These are phyloP conservation scores for Plebejus melissa DNA, from an alignment of 2,888 invertebrate genomes.

Conservation along the genomic window DNA sequence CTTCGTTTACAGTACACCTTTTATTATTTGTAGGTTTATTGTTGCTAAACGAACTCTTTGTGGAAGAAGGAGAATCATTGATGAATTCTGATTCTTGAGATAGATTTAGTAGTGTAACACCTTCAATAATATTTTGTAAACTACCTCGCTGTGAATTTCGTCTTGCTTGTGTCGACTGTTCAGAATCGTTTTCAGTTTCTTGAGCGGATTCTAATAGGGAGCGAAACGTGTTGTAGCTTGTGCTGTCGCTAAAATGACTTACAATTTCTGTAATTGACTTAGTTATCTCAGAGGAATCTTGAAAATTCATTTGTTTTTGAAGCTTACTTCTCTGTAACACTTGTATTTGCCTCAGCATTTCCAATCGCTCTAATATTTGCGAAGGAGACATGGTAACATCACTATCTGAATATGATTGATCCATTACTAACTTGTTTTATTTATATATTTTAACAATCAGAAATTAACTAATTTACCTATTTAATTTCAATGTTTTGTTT, in stretches of 20 bases:
- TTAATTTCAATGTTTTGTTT: neutral
- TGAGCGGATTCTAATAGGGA: slow-evolving; percentile 59
- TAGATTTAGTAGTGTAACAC: slow-evolving; percentile 64
- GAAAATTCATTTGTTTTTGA: slow-evolving; percentile 62
- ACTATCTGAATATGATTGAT: slow-evolving; percentile 61
- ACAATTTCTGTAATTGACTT: slow-evolving; percentile 64
- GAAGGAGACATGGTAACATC: slow-evolving; percentile 67
- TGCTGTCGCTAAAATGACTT: slow-evolving; percentile 66
- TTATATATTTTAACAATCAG: neutral
- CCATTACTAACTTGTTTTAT: slow-evolving; percentile 45
- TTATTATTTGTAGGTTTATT: slow-evolving; percentile 21
- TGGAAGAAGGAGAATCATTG: slow-evolving; percentile 50
- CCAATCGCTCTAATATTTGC: slow-evolving; percentile 64
- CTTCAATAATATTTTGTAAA: slow-evolving; percentile 64
- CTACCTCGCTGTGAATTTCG: slow-evolving; percentile 46
- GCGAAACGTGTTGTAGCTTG: slow-evolving; percentile 67
- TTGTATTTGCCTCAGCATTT: slow-evolving; percentile 63
- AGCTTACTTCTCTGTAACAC: slow-evolving; percentile 68
- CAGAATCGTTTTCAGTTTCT: slow-evolving; percentile 41
- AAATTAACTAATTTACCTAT: neutral
- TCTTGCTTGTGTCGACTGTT: slow-evolving; percentile 37
- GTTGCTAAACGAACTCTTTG: slow-evolving; percentile 45
- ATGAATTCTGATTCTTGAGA: slow-evolving; percentile 66
- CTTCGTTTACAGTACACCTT: slow-evolving; percentile 39
- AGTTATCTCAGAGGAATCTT: slow-evolving; percentile 56